Conservation (phyloP, 2,797 vertebrate species). For the Clarias laeviceps region DNA sequence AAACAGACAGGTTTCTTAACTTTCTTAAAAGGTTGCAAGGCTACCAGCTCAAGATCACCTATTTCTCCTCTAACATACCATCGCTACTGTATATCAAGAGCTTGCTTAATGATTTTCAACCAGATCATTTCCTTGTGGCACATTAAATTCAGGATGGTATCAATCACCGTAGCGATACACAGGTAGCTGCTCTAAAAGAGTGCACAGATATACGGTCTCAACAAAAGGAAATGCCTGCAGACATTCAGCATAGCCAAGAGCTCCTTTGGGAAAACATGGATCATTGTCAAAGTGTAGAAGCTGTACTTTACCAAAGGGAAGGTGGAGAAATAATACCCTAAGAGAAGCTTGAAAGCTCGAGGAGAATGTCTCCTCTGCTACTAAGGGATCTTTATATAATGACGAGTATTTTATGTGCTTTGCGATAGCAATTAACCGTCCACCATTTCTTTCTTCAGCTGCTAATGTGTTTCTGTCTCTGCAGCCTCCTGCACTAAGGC, state of each 20-base stretch:
- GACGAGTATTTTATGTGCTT: slow-evolving; percentile 26
- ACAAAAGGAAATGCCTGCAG: slow-evolving; percentile 38
- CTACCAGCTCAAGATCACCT: not conserved
- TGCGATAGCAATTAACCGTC: slow-evolving; percentile 26
- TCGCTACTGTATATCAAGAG: not conserved
- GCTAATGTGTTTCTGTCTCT: slow-evolving; percentile 33
- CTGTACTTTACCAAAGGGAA: slow-evolving; percentile 25
- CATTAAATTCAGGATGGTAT: not conserved
- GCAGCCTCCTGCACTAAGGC: slow-evolving; percentile 16
- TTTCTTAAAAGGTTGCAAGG: not conserved
- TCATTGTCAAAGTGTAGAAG: slow-evolving; percentile 14
- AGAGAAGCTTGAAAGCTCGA: slow-evolving; percentile 22
- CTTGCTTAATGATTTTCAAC: not conserved
- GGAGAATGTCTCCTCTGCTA: slow-evolving; percentile 16
- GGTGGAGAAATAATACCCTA: slow-evolving; percentile 23
- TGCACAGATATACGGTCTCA: slow-evolving; percentile 24
- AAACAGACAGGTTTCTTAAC: not conserved
- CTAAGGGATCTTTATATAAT: slow-evolving; percentile 37
- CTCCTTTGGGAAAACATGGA: slow-evolving; percentile 21
- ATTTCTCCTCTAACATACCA: no score
- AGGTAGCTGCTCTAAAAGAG: not conserved
- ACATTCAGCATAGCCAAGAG: slow-evolving; percentile 31
- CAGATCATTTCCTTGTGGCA: not conserved
- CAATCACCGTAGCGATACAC: not conserved
- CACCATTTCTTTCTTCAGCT: slow-evolving; percentile 16